Evolutionary conservation across 2,113 vertebrate species (phyloP), one percentile per base, ranked within the genome.

Genomic region (Stomatorhinus ivindoensis): DNA sequence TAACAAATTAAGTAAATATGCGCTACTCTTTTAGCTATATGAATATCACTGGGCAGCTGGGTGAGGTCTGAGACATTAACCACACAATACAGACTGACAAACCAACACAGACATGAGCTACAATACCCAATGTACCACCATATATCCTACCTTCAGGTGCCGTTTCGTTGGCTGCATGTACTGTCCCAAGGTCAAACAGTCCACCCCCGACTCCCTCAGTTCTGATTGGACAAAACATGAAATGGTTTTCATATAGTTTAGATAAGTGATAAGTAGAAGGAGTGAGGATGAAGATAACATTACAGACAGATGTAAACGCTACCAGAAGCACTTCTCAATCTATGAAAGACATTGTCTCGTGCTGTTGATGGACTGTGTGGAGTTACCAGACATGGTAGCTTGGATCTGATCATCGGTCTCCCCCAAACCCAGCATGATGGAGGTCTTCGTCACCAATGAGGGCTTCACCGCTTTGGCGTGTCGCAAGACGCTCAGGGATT

Each of bases 131-230:
- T 5, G 5, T 55, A 0, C 35, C 35, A 27, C 7, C 42, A 15
- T 48, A 13, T 13, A 80, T 3, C 51, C 2, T 51, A 96, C 98
- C 97, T 99, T 99, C 0, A 99, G 96, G 91, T 98, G 97, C 42
- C 98, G 97, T 91, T 97, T 99, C 35, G 98, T 99, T 86, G 98
- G 98, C 89, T 99, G 98, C 98, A 99, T 99, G 90, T 99, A 99
- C 92, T 99, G 98, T 65, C 98, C 98, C 35, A 99, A 92, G 0
- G 98, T 99, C 90, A 99, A 92, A 94, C 98, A 99, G 93, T 99
- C 98, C 61, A 99, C 98, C 4, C 92, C 95, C 3, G 96, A 96
- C 89, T 97, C 97, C 87, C 97, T 95, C 91, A 99, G 92, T 69
- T 97, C 98, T 99, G 93, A 1, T 93, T 92, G 85, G 53, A 84